Evolutionary conservation across 2,888 invertebrate genomes (phyloP).

Genomic region (Meteorus colon): DNA sequence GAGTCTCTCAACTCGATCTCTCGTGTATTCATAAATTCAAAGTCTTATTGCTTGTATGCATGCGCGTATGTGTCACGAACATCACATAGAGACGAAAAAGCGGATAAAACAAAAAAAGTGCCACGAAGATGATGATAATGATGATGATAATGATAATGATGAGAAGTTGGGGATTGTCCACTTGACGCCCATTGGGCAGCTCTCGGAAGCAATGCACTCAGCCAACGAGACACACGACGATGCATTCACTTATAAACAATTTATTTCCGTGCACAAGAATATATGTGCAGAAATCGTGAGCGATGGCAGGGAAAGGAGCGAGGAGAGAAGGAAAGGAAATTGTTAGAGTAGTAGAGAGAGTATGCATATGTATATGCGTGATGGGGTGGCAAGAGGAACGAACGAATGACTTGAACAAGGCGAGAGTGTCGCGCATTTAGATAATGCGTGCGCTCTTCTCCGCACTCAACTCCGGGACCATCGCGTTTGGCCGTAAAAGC

Average conservation of each 20-base stretch:
- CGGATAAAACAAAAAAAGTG: background rate
- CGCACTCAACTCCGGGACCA: slow-evolving; percentile 52
- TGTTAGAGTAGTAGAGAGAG: slow-evolving; percentile 24
- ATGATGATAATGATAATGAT: slow-evolving; percentile 10
- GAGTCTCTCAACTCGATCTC: background rate
- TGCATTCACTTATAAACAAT: background rate
- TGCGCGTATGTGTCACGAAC: slow-evolving; percentile 14
- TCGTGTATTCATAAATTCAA: background rate
- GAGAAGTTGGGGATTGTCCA: slow-evolving; percentile 52
- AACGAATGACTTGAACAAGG: slow-evolving; percentile 42
- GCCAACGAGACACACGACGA: slow-evolving; percentile 11
- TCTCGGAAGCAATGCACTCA: slow-evolving; percentile 46
- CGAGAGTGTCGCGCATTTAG: slow-evolving; percentile 70
- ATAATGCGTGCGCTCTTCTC: slow-evolving; percentile 65
- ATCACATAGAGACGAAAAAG: background rate
- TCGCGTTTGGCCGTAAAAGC: slow-evolving; percentile 64
- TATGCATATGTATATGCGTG: slow-evolving; percentile 4
- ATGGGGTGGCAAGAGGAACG: slow-evolving; percentile 28
- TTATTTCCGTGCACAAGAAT: slow-evolving; percentile 44
- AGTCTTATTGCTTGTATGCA: slow-evolving; percentile 18
- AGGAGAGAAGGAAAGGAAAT: slow-evolving; percentile 27
- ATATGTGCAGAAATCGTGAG: slow-evolving; percentile 31
- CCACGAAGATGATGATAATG: slow-evolving; percentile 11
- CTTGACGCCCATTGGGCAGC: slow-evolving; percentile 58
- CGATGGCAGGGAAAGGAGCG: slow-evolving; percentile 32